phyloP scores from a whole-genome alignment of 2,888 invertebrate species.

The Eilema sororculum region DNA sequence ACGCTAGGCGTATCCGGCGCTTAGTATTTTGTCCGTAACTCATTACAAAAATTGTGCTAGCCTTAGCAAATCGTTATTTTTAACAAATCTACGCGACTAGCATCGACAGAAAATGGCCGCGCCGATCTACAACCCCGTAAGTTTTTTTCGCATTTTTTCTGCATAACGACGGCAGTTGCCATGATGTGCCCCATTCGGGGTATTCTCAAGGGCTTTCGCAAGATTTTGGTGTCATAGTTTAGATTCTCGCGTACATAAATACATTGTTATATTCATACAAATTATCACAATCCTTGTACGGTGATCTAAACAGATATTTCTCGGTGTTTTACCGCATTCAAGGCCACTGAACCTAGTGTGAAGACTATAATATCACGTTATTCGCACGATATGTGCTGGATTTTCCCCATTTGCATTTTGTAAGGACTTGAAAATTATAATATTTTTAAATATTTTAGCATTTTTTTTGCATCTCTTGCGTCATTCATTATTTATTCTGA shows the following conservation, averaged over 20 bases:
- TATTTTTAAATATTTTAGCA: background rate
- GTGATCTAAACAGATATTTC: constrained; percentile 20
- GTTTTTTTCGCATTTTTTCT: constrained; percentile 51
- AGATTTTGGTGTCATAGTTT: constrained; percentile 57
- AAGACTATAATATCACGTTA: constrained; percentile 17
- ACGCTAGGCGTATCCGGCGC: constrained; percentile 65
- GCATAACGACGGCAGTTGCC: constrained; percentile 35
- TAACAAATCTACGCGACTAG: constrained; percentile 31
- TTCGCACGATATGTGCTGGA: constrained; percentile 20
- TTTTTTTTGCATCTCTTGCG: background rate
- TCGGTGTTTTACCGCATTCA: constrained; percentile 29
- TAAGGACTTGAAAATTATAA: background rate
- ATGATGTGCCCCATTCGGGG: constrained; percentile 42
- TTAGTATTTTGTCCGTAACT: constrained; percentile 57
- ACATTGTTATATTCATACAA: constrained; percentile 46
- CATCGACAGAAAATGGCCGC: constrained; percentile 66
- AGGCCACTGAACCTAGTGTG: constrained; percentile 42
- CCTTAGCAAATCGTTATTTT: constrained; percentile 35
- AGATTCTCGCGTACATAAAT: constrained; percentile 61
- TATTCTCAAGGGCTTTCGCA: constrained; percentile 71
- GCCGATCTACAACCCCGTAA: constrained; percentile 78
- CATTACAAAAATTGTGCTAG: constrained; percentile 40
- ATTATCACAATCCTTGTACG: constrained; percentile 40
- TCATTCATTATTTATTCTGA: background rate
- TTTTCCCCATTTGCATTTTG: constrained; percentile 28